Evolutionary conservation across 2,797 vertebrate species (phyloP), one percentile per base, ranked within the genome.

Genomic region (Artibeus jamaicensis): DNA sequence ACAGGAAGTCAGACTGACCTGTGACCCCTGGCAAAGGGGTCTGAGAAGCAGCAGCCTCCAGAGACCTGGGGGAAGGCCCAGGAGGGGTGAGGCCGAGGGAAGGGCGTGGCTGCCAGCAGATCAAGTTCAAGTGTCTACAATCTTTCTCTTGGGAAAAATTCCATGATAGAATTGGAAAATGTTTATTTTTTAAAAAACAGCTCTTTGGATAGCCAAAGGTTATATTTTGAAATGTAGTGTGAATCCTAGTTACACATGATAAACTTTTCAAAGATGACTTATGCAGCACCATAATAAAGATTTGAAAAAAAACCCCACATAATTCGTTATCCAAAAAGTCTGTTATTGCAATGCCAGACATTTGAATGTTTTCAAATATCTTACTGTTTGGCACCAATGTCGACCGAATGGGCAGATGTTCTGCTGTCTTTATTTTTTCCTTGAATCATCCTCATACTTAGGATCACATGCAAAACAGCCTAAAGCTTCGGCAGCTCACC

Each of bases 291-390:
- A 81, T 92, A 93, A 92, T 76, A 73, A 50, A 70, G n/a, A 90
- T 85, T 82, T 94, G 9, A 16, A 68, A 81, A 81, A 59, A 53
- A 39, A 32, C 39, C 39, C 39, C 34, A 78, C 34, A 18, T 89
- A 87, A 91, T 71, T 89, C 48, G 85, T 93, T 57, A 89, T 91
- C 86, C 65, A 93, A 83, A 83, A 96, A 95, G n/a, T 88, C n/a
- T 91, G 53, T 97, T 50, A 42, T 37, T 89, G 14, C 39, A 55
- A n/a, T 93, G 76, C 48, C 86, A 97, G 89, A 84, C 53, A 81
- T 86, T 89, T 93, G 59, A 84, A 74, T 94, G 91, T 97, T 96
- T 97, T 89, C 92, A 97, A 95, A 95, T 96, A 96, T 82, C 79
- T 91, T 77, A 73, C 32, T 82, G 77, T 97, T 95, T 94, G 76